Base-by-base conservation (phyloP, 2,113 vertebrate species). In the Festucalex cinctus region DNA sequence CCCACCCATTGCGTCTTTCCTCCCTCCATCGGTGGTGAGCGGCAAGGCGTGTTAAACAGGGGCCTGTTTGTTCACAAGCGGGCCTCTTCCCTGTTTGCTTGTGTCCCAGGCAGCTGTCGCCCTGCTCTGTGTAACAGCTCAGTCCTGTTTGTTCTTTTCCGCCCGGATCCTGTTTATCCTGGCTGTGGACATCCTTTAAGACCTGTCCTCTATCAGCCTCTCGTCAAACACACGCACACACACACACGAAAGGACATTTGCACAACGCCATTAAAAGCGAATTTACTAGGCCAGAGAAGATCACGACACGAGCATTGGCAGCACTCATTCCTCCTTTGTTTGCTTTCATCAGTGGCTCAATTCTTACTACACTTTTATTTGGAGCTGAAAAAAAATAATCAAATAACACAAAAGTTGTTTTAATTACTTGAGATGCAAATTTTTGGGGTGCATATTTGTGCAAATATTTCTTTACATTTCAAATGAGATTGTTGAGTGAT, bases 401-500 rank as follows among this genome's bases (percentile, higher is more conserved):
- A 9, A 9, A 39, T 7, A 9, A 39, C 16, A 19, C 44, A 16
- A 46, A 5, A 14, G 48, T 49, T 20, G 12, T 20, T 10, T 51
- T 51, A n/a, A 46, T 46, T 17, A 46, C 8, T 19, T 19, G 6
- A 9, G n/a, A 19, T 17, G 14, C 20, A 22, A 3, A 9, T 51
- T n/a, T 48, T 20, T 6, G 6, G 13, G 3, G 41, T 26, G 10
- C 2, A 13, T 26, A 54, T 14, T 17, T 35, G 26, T 19, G 54
- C 26, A 16, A 17, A 8, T 57, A 32, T 57, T 56, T 56, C 5
- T 56, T 92, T 80, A 94, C 94, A 94, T 96, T 94, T 95, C 94
- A 93, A 91, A 92, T 85, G 84, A 92, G 90, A 86, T 87, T 93
- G 94, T 94, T 86, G 86, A 93, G 91, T 94, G 95, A 95, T 95